Base-by-base conservation (phyloP, 2,797 vertebrate genomes). In the Chiloscyllium punctatum region DNA sequence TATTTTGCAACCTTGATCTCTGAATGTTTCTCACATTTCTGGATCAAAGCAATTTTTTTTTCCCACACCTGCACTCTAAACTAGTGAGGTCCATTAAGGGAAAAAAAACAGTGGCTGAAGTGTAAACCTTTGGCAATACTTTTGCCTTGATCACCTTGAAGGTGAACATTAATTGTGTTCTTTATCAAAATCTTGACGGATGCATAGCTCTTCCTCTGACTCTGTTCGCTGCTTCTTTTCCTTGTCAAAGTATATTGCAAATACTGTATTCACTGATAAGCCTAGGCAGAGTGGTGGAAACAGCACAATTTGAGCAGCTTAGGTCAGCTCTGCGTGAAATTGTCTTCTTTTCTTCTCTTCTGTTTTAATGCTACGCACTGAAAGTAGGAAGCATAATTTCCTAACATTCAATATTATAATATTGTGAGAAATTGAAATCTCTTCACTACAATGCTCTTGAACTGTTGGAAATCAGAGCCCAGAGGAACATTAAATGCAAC, bases 321-420 rank as follows among this genome's bases (percentile, higher is more conserved):
- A 95, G 69, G 53, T 53, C 94, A 95, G 68, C 69, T 71, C 69
- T 74, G 94, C 94, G 13, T 95, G 94, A 95, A 74, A 95, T 95
- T 74, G 42, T 74, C 48, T 94, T 94, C 51, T 51, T 94, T 95
- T 51, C 30, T 68, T 21, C 71, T 48, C 27, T n/a, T 53, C 48
- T 53, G 42, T 95, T 95, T 95, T 95, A 77, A 95, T 95, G 53
- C 94, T 21, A 72, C 74, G 71, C 48, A 74, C 71, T 30, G 48
- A 57, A 74, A 74, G 71, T 27, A 72, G 71, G 27, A 48, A 16
- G 92, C 37, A 3, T 48, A 27, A 95, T 74, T 95, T 95, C 48
- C 69, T n/a, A 51, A 94, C 68, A 15, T 51, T 95, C 18, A 53
- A 51, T 95, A 57, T 74, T 53, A 33, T 33, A 95, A 72, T 51